Evolutionary conservation across 2,797 vertebrate species (phyloP), one percentile per base, ranked within the genome.

Genomic region (Falco cherrug): DNA sequence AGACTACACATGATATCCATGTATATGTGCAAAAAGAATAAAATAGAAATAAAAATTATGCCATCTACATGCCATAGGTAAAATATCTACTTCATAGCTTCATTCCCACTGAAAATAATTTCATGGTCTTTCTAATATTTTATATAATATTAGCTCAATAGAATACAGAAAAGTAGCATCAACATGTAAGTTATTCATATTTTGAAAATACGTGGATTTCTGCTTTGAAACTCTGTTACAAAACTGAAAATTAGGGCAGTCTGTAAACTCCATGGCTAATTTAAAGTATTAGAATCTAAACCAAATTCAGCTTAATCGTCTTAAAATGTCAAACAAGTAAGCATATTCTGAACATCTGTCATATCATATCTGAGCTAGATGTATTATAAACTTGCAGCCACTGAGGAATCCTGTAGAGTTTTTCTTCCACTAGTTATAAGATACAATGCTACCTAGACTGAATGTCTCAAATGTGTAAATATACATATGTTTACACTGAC

Each of bases 271-370:
- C 59, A 61, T 48, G 13, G 56, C 81, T 92, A 95, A 88, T 88
- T 87, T 95, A 47, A 88, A 83, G 64, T 83, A 84, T 86, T 90
- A 95, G 35, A 92, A 69, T 84, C 60, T 69, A 77, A 92, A 86
- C 43, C 69, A 91, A 86, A 92, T 89, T 83, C 14, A 4, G 31
- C 41, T 84, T 94, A 92, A 95, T 96, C 21, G 0, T 60, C 76
- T 87, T 90, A 93, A 87, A 84, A 91, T 71, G 74, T 68, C 2
- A 0, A 90, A 94, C 43, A 91, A 90, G 63, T 51, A 89, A 74
- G 24, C 16, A 2, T 81, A 69, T 85, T 96, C 41, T 88, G 50
- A 95, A 73, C 41, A 86, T 77, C 80, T 84, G 61, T 67, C 81
- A 89, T 83, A 76, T 78, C 47, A 28, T 87, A 61, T 92, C 86